Evolutionary conservation across 2,113 vertebrate species (phyloP).

Genomic region (Smithornis capensis): DNA sequence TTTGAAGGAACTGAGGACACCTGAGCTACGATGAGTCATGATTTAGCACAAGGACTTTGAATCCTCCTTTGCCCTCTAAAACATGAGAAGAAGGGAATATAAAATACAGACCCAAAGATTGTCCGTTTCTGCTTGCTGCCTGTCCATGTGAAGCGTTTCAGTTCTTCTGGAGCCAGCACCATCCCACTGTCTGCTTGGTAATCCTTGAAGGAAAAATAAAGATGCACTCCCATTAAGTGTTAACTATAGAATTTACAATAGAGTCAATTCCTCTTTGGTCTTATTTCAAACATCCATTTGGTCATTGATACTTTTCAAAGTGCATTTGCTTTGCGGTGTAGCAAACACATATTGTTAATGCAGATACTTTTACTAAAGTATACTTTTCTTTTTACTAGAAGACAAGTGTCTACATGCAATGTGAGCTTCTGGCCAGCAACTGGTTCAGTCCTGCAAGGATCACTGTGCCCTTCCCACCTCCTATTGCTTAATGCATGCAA

Average conservation of each 20-base stretch:
- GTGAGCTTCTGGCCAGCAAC: background rate
- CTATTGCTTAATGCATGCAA: background rate
- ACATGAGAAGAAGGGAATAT: background rate
- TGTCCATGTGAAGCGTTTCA: conserved; percentile 79
- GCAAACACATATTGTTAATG: background rate
- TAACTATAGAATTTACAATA: background rate
- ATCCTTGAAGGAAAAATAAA: conserved; percentile 70
- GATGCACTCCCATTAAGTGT: background rate
- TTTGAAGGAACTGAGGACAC: background rate
- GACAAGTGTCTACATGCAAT: background rate
- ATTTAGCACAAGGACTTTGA: background rate
- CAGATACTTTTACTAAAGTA: too few relatives aligned
- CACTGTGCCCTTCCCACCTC: background rate
- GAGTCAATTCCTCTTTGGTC: background rate
- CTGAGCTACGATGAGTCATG: background rate
- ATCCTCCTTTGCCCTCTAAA: background rate
- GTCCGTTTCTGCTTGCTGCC: conserved; percentile 71
- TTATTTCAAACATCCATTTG: background rate
- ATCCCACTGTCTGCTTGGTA: conserved; percentile 83
- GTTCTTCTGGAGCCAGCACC: conserved; percentile 83
- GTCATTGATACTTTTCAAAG: background rate
- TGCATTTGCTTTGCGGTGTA: background rate
- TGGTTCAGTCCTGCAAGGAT: background rate
- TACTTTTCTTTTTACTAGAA: too few relatives aligned
- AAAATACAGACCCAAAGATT: conserved; percentile 66